phyloP scores from a whole-genome alignment of 2,888 invertebrate genomes.

The Aleiodes alternator region DNA sequence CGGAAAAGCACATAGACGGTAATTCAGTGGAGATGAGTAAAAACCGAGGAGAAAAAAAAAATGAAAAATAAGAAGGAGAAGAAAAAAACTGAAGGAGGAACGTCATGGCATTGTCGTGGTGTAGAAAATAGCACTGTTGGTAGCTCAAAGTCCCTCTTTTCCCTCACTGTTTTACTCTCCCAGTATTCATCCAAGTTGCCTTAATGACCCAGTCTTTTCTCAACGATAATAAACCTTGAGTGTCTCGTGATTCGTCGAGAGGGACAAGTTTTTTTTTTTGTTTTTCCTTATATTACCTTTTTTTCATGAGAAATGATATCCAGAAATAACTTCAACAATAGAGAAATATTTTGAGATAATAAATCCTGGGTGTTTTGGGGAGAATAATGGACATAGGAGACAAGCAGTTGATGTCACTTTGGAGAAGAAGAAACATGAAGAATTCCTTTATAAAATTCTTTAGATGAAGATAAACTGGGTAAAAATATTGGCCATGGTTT shows the following conservation, averaged over 20 bases:
- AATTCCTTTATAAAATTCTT: no score
- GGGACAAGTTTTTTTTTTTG: slow-evolving; percentile 25
- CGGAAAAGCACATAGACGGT: not conserved
- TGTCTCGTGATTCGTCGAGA: slow-evolving; percentile 9
- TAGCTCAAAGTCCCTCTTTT: no score
- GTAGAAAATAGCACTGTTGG: not conserved
- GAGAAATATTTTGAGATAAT: not conserved
- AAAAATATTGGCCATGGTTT: no score
- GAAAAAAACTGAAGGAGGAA: not conserved
- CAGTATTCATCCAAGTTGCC: slow-evolving; percentile 23
- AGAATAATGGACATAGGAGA: no score
- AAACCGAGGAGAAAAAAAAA: not conserved
- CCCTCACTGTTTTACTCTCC: no score
- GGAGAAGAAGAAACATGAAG: no score
- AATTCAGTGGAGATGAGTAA: slow-evolving; percentile 23
- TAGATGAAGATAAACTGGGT: no score
- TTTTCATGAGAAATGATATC: not conserved
- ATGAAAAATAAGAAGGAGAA: not conserved
- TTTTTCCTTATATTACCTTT: not conserved
- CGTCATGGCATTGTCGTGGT: slow-evolving; percentile 7
- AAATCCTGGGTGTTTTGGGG: no score
- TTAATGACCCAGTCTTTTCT: slow-evolving; percentile 44
- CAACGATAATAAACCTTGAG: slow-evolving; percentile 42
- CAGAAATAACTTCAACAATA: not conserved
- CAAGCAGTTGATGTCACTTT: no score